A percentile compares a stretch with the other conserved stretches of the same genome.
These are phyloP conservation scores for Melanotus villosus DNA, from an alignment of 2,888 invertebrate species.

Conservation along the genomic window DNA sequence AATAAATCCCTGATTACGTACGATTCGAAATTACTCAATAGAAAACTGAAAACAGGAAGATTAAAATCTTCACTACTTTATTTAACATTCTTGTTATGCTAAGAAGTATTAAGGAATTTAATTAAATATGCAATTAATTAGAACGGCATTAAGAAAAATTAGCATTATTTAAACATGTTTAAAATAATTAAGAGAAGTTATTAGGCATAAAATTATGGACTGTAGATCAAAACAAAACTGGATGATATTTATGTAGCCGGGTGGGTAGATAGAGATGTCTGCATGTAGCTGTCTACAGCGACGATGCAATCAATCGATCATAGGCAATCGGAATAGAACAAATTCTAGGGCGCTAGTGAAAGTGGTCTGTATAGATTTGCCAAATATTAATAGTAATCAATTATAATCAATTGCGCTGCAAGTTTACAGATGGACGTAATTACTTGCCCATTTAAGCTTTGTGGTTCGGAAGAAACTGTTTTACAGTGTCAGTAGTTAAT, in stretches of 20 bases:
- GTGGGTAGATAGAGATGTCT: conserved; percentile 37
- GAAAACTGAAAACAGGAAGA: no score
- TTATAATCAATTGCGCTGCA: conserved; percentile 33
- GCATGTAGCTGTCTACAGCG: conserved; percentile 33
- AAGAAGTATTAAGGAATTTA: no score
- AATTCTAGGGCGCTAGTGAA: conserved; percentile 33
- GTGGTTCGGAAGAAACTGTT: neutral
- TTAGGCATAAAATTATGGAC: conserved; percentile 4
- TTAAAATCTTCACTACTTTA: no score
- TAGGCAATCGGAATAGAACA: conserved; percentile 28
- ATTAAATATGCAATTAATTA: no score
- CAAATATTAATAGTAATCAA: conserved; percentile 34
- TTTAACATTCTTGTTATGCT: no score
- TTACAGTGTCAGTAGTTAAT: neutral
- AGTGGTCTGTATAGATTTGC: conserved; percentile 26
- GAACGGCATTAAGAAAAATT: no score
- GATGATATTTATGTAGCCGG: conserved; percentile 21
- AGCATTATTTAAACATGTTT: neutral
- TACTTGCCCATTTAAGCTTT: conserved; percentile 1
- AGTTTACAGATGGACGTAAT: conserved; percentile 20
- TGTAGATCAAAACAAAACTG: conserved; percentile 15
- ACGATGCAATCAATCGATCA: conserved; percentile 39
- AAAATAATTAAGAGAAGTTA: conserved; percentile 2
- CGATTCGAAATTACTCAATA: no score
- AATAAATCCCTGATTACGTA: no score